Base-by-base conservation (phyloP, 2,113 vertebrate species). In the Corydoras maculifer region DNA sequence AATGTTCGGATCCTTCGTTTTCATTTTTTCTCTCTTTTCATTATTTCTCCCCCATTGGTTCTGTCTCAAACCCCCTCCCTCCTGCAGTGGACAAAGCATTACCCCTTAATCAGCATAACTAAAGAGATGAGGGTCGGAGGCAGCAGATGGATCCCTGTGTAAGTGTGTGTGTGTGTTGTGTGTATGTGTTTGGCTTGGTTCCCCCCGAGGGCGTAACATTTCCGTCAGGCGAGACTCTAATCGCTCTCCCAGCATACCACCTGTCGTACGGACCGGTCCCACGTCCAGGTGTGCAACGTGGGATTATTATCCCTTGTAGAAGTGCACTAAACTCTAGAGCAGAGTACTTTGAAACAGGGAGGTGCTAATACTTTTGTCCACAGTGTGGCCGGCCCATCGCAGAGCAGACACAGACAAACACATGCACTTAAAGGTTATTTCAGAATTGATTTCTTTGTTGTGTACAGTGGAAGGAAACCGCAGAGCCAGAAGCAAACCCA, bases 21-120 rank as follows among this genome's bases (percentile, higher is more conserved):
- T 25, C 18, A n/a, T 14, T 10, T n/a, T 7, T 13, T 31, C 58
- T 2, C 9, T 57, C 55, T 18, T 50, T 15, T 0, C 0, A 31
- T 14, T 0, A 29, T 31, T 9, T 49, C 78, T 81, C 80, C 66
- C 18, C 69, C 74, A 75, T 51, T 60, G 48, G 35, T 10, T 29
- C 43, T 78, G 71, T 65, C 70, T 69, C 58, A 70, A 77, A 69
- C 76, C 62, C 75, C 77, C 65, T 53, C 54, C 70, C 63, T 29
- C 66, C 76, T 43, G 0, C 35, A 43, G 35, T 43, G 35, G 81
- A 89, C 78, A 81, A 85, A 87, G 57, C 77, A 58, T 86, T 48
- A 68, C 71, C 76, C 79, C 79, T 58, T 80, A 84, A 92, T 93
- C 90, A 90, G 87, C 91, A 92, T 91, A 89, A 94, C 90, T 92